Percentiles rank a stretch among this genome's conserved stretches.
phyloP scores from a whole-genome alignment of 2,797 vertebrate genomes.

The Silurus lanzhouensis region DNA sequence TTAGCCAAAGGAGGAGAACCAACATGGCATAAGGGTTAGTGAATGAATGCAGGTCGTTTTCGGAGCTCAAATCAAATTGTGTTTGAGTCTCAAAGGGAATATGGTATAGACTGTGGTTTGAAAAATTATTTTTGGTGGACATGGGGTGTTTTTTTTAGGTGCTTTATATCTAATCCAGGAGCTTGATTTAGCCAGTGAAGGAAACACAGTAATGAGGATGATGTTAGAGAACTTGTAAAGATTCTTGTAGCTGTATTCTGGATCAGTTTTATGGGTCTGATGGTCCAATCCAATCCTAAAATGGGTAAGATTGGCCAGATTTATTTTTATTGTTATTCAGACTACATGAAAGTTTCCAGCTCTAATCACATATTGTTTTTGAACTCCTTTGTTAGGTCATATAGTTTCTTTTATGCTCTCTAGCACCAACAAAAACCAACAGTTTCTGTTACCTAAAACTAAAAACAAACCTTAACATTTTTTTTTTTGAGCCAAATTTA shows the following conservation, averaged over 20 bases:
- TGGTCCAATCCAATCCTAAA: background rate
- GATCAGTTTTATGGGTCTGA: background rate
- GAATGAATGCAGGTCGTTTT: background rate
- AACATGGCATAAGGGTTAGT: background rate
- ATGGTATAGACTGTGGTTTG: background rate
- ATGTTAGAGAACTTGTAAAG: background rate
- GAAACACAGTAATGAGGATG: background rate
- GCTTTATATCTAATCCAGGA: background rate
- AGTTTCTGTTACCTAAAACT: background rate
- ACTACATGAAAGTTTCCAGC: background rate
- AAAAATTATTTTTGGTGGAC: background rate
- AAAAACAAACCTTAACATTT: background rate
- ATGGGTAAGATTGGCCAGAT: too few species aligned
- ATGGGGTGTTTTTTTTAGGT: background rate
- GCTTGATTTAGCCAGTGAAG: background rate
- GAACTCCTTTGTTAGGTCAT: conserved; percentile 2
- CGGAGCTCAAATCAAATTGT: background rate
- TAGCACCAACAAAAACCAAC: background rate
- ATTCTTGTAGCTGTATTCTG: background rate
- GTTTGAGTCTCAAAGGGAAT: background rate
- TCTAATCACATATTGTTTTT: background rate
- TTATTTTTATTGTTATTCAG: background rate
- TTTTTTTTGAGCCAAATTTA: conserved; percentile 30
- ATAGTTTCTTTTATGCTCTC: background rate
- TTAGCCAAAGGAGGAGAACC: too few species aligned